Conservation (phyloP, 2,888 invertebrate genomes). For the Iselma pallidipennis region DNA sequence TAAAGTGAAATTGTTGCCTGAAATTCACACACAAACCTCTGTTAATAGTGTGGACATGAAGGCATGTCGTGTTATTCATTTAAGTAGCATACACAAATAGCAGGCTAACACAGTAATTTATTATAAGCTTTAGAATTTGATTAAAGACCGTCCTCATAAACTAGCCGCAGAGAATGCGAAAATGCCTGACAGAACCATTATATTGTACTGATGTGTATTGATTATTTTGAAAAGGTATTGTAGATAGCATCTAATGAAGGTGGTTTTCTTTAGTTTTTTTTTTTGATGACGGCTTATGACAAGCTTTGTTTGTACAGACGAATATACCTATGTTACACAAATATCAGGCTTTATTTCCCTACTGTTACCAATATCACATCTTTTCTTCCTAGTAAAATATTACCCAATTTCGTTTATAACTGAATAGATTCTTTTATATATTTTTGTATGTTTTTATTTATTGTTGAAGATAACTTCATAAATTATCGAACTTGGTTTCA, state of each 20-base stretch:
- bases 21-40: background rate
- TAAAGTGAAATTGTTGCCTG: background rate
- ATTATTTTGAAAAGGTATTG: background rate
- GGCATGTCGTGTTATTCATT: background rate
- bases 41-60: background rate
- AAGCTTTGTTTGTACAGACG: background rate
- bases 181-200: background rate
- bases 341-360: background rate
- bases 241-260: constrained; percentile 2
- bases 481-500: too few species aligned
- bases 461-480: background rate
- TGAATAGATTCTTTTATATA: too few species aligned
- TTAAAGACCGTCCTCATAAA: constrained; percentile 6
- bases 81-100: background rate
- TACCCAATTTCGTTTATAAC: too few species aligned
- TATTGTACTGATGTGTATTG: background rate
- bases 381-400: too few species aligned
- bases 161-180: constrained; percentile 3
- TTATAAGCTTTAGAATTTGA: constrained; percentile 8
- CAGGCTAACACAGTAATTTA: background rate
- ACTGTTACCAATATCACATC: too few species aligned
- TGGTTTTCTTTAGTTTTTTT: background rate
- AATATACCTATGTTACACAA: background rate
- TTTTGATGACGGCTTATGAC: background rate
- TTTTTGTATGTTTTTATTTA: background rate